Evolutionary conservation across 2,113 vertebrate species (phyloP).

Genomic region (Penelope pileata): DNA sequence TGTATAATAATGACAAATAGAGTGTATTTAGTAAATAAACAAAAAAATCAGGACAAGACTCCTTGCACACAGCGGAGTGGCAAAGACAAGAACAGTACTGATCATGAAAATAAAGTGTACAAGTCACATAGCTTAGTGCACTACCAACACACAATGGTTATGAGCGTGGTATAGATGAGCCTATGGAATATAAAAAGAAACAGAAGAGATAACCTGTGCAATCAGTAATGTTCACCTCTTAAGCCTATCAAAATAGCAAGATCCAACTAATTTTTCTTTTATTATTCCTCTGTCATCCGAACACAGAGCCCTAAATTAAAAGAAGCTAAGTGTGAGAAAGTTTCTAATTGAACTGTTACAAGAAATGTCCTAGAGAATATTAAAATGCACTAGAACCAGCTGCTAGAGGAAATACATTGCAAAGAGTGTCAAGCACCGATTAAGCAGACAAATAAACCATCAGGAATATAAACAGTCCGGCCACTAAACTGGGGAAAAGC

Average conservation of each 20-base stretch:
- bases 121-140: background rate
- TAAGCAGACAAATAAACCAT: background rate
- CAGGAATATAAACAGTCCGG: background rate
- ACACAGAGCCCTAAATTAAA: background rate
- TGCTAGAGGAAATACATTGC: background rate
- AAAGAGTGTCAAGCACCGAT: background rate
- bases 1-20: background rate
- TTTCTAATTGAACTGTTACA: background rate
- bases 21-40: background rate
- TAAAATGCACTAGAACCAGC: background rate
- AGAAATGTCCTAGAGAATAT: background rate
- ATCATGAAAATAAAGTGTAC: background rate
- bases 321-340: background rate
- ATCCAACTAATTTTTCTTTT: background rate
- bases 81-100: background rate
- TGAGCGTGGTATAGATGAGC: background rate
- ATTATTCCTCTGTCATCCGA: background rate
- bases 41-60: background rate
- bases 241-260: background rate
- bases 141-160: background rate
- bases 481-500: background rate
- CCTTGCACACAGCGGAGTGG: background rate
- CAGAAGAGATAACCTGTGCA: background rate
- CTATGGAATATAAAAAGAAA: background rate
- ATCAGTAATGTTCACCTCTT: background rate